phyloP scores from a whole-genome alignment of 2,888 invertebrate species.

The Auanema freiburgensis region DNA sequence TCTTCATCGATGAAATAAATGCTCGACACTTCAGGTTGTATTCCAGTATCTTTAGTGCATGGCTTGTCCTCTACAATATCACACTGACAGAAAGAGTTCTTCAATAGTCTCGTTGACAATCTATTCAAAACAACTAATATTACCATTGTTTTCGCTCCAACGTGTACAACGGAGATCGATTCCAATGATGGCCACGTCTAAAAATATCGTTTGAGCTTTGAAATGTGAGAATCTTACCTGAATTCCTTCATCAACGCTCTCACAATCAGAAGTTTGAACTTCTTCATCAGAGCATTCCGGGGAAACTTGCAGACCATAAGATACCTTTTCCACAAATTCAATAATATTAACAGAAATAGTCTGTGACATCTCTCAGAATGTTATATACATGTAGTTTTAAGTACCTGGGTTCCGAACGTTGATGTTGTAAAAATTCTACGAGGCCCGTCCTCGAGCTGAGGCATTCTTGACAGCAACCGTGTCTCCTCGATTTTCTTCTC shows the following conservation, averaged over 20 bases:
- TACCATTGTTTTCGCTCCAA: slow-evolving; percentile 6
- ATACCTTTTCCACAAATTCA: background rate
- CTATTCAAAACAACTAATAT: background rate
- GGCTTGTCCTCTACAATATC: background rate
- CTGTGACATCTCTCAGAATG: slow-evolving; percentile 3
- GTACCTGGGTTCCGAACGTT: too few species aligned
- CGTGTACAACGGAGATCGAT: slow-evolving; percentile 14
- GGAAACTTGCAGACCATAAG: background rate
- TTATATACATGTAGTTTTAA: background rate
- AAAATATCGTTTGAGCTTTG: background rate
- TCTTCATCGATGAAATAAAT: slow-evolving; percentile 26
- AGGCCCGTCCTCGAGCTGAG: too few species aligned
- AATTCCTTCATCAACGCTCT: slow-evolving; percentile 37
- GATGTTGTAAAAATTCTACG: too few species aligned
- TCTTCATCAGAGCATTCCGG: slow-evolving; percentile 6
- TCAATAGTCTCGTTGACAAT: background rate
- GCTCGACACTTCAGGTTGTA: slow-evolving; percentile 57
- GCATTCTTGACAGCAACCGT: slow-evolving; percentile 1
- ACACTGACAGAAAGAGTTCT: background rate
- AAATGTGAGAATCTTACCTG: slow-evolving; percentile 24
- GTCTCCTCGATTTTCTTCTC: slow-evolving; percentile 13
- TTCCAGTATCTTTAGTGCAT: slow-evolving; percentile 29
- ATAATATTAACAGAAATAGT: background rate
- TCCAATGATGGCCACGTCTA: slow-evolving; percentile 20
- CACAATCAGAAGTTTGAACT: slow-evolving; percentile 20